Evolutionary conservation across 37 sponge, comb jelly and placozoan species (phyloP).

Genomic region (Ianthella basta): DNA sequence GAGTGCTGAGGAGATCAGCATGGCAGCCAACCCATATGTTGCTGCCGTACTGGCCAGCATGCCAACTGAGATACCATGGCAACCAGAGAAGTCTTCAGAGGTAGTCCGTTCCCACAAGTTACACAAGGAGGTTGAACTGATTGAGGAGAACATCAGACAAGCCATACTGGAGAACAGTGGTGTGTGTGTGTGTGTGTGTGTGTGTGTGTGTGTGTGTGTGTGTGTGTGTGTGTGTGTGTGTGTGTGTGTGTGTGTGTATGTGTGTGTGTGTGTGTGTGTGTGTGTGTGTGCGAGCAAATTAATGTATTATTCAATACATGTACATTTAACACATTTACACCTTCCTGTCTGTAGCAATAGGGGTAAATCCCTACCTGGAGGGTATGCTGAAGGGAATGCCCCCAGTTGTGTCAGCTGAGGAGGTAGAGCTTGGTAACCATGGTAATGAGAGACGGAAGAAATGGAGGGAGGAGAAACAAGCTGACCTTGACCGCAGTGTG

Average conservation of each 20-base stretch:
- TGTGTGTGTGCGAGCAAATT: background rate
- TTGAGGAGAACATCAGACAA: conserved; percentile 24
- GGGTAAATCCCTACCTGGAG: conserved; percentile 1
- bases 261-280: background rate
- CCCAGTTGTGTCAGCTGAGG: background rate
- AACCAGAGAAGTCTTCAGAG: no score
- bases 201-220: background rate
- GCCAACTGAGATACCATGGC: conserved; percentile 7
- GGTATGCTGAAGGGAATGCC: background rate
- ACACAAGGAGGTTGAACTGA: background rate
- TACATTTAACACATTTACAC: background rate
- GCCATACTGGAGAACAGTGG: background rate
- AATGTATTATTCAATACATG: background rate
- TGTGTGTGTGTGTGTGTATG: background rate
- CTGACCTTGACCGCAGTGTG: background rate
- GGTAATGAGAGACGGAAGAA: conserved; percentile 3
- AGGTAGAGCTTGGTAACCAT: background rate
- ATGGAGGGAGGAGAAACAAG: conserved; percentile 6
- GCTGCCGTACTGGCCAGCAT: conserved; percentile 33
- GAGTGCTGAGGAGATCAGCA: background rate
- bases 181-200: background rate
- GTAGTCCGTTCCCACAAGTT: background rate
- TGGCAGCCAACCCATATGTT: conserved; percentile 10
- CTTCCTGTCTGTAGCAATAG: background rate
- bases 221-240: background rate